These are phyloP conservation scores for Tupaia chinensis DNA, from an alignment of 2,113 vertebrate genomes.

Conservation along the genomic window DNA sequence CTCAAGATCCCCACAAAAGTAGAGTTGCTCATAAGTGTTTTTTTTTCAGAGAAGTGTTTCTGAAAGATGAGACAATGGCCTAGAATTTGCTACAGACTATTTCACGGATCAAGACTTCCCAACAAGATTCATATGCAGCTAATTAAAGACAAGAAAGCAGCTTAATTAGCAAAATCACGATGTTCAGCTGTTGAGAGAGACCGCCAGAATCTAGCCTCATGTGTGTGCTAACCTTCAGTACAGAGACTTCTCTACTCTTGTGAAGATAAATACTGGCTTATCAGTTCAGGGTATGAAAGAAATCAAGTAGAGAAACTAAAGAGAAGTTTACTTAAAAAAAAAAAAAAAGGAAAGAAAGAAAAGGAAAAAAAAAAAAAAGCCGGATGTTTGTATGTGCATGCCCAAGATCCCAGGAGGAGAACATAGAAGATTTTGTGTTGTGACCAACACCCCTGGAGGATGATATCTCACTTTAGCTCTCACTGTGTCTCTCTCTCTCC, in stretches of 20 bases:
- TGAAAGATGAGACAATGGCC: no score
- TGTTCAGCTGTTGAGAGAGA: constrained; percentile 64
- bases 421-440: no score
- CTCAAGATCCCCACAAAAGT: no score
- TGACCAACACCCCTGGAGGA: no score
- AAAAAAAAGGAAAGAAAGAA: no score
- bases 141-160: constrained; percentile 68
- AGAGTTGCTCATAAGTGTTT: no score
- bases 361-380: no score
- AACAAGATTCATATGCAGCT: constrained; percentile 79
- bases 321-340: not conserved
- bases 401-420: no score
- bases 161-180: constrained; percentile 69
- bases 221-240: constrained; percentile 59
- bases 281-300: constrained; percentile 46
- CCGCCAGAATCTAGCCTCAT: constrained; percentile 10
- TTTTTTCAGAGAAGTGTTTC: no score
- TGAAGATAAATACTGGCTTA: not conserved
- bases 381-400: no score
- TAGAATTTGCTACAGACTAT: constrained; percentile 76
- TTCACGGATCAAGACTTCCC: constrained; percentile 84
- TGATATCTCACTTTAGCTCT: no score
- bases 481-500: no score
- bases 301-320: not conserved
- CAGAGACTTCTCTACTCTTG: not conserved